These are phyloP conservation scores for Tetraodon nigroviridis DNA, from an alignment of 2,113 vertebrate species.

Conservation along the genomic window DNA sequence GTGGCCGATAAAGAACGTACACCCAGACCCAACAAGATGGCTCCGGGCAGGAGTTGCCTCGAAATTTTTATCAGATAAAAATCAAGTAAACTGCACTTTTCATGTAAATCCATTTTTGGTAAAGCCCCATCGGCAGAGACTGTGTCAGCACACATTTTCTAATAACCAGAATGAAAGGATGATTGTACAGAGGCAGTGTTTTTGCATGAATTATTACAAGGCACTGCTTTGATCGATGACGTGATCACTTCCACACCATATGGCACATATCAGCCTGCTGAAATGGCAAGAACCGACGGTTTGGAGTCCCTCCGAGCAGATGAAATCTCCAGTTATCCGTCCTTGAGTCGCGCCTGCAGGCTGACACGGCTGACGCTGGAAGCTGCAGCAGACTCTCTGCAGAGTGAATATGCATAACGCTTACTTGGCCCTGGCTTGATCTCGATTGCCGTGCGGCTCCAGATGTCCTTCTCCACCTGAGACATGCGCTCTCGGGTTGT, in stretches of 20 bases:
- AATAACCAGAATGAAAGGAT: slow-evolving; percentile 51
- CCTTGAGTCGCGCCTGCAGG: slow-evolving; percentile 32
- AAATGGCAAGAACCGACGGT: slow-evolving; percentile 31
- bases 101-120: slow-evolving; percentile 53
- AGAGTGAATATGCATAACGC: slow-evolving; percentile 25
- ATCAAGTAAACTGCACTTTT: slow-evolving; percentile 40
- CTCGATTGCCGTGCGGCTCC: slow-evolving; percentile 74
- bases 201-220: slow-evolving; percentile 38
- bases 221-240: slow-evolving; percentile 55
- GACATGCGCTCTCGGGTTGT: slow-evolving; percentile 72
- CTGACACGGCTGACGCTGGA: slow-evolving; percentile 2
- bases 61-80: slow-evolving; percentile 41
- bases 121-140: slow-evolving; percentile 58
- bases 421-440: slow-evolving; percentile 73
- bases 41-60: slow-evolving; percentile 5
- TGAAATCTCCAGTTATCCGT: slow-evolving; percentile 25
- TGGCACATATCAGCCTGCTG: slow-evolving; percentile 50
- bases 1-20: neutral
- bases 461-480: slow-evolving; percentile 77
- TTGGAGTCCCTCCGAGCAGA: slow-evolving; percentile 28
- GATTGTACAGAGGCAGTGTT: slow-evolving; percentile 28
- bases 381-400: slow-evolving; percentile 7
- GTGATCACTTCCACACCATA: slow-evolving; percentile 56
- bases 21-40: neutral
- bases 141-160: slow-evolving; percentile 60